Evolutionary conservation across 2,113 vertebrate genomes (phyloP), one percentile per base, ranked within the genome.

Genomic region (Pimephales promelas): DNA sequence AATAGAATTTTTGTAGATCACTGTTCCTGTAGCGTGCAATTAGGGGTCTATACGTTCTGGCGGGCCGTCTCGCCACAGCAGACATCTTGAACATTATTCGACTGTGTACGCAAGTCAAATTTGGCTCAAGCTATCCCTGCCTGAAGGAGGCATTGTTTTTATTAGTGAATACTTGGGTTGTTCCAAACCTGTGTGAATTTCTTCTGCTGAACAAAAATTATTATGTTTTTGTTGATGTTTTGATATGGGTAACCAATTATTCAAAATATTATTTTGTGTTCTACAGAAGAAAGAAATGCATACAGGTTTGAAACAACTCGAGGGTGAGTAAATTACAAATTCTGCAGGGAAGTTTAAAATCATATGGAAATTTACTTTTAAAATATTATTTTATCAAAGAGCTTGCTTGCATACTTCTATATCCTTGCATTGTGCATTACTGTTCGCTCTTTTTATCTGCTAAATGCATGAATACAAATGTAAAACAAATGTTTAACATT

Each of bases 21-120:
- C 86, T 83, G 81, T 82, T 76, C 77, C 64, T 62, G 74, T 78
- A 87, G 85, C 78, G 70, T 88, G 81, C 87, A 88, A 89, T 91
- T 90, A 89, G 62, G 70, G 83, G 68, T 84, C 45, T 61, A 75
- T 76, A 83, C 73, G 34, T 81, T 62, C 84, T 56, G 31, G 43
- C 22, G 36, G 57, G 52, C 24, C 26, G 40, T 74, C 75, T 79
- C 36, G n/a, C 76, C 61, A 54, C 36, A 79, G 9, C 43, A 18
- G 43, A 52, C 13, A 45, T 43, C 72, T 34, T 68, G 54, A 54
- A 76, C 71, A 81, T 70, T 26, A 57, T 64, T 47, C 57, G 73
- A 74, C 8, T 54, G 45, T 76, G n/a, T 52, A 28, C 70, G 20
- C 18, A 43, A 77, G 10, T 40, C 57, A 11, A 68, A 10, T 11